Percentiles rank a stretch among this genome's conserved stretches.
phyloP scores from a whole-genome alignment of 2,888 invertebrate genomes.

The Megamerina dolium region DNA sequence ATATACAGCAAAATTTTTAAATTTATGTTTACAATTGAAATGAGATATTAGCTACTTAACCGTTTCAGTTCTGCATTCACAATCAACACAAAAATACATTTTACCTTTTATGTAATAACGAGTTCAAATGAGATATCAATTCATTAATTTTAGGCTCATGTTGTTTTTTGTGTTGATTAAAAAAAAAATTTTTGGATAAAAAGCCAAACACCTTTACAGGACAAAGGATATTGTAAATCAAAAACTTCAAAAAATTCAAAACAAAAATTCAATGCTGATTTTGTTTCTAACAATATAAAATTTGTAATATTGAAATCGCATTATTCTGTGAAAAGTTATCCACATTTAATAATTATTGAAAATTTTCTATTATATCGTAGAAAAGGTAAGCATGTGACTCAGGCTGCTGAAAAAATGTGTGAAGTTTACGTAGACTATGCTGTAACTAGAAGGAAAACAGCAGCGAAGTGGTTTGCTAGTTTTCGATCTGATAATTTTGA shows the following conservation, averaged over 20 bases:
- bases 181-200: conserved; percentile 6
- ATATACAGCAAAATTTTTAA: conserved; percentile 1
- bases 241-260: conserved; percentile 1
- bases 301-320: no score
- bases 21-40: conserved; percentile 2
- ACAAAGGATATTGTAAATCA: conserved; percentile 3
- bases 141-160: conserved; percentile 1
- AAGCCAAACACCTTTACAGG: conserved; percentile 1
- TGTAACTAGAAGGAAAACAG: no score
- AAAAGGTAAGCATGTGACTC: no score
- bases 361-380: no score
- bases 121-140: conserved; percentile 3
- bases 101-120: not conserved
- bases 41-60: conserved; percentile 2
- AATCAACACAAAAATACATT: conserved; percentile 2
- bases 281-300: conserved; percentile 1
- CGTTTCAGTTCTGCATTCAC: not conserved
- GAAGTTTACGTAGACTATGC: no score
- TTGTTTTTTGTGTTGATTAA: not conserved
- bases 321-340: no score
- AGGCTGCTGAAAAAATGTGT: no score
- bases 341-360: no score
- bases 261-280: conserved; percentile 1
- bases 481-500: no score
- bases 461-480: no score